Evolutionary conservation across 1,140 invertebrate species (phyloP), one percentile per base, ranked within the genome.

Genomic region (Scylla paramamosain): DNA sequence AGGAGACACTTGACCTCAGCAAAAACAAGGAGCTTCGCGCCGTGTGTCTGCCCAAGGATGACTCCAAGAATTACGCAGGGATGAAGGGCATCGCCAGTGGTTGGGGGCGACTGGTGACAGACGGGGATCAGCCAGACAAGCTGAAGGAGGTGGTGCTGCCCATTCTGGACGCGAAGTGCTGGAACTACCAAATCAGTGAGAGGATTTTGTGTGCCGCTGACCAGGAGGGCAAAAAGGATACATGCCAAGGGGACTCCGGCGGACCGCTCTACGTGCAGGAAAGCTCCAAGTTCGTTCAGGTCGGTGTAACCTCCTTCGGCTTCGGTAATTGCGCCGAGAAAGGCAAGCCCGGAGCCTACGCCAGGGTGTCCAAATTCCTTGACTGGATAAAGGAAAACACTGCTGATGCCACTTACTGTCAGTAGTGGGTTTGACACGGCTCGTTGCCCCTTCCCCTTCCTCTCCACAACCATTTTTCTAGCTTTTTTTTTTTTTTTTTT

Each of bases 191-290:
- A 48, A 16, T 25, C 29, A 29, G 45, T 14, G 48, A 32, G 7
- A 59, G 98, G 96, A 99, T 99, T 98, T 95, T 99, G 48, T 99
- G 98, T 96, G 98, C 98, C 12, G 98, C 98, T 6, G 98, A 97
- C 96, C 96, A 97, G 6, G 97, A 98, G 77, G 98, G 98, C 31
- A 97, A 97, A 91, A 98, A 98, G 96, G 98, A 98, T 97, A 98
- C 98, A 0, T 98, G 98, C 96, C 98, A 98, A 97, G 98, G 96
- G 29, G 96, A 96, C 93, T 96, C 96, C 32, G 96, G 96, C 25
- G 96, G 96, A 28, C 96, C 96, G 20, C 94, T 96, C 7, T 92
- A 92, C 31, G 92, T 93, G 7, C 0, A 92, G 83, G 93, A 95
- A 45, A n/a, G 52, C 14, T 25, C n/a, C 32, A 52, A 32, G 20